A percentile compares a stretch with the other conserved stretches of the same genome.
phyloP scores from a whole-genome alignment of 2,113 vertebrate species.

The Entelurus aequoreus region DNA sequence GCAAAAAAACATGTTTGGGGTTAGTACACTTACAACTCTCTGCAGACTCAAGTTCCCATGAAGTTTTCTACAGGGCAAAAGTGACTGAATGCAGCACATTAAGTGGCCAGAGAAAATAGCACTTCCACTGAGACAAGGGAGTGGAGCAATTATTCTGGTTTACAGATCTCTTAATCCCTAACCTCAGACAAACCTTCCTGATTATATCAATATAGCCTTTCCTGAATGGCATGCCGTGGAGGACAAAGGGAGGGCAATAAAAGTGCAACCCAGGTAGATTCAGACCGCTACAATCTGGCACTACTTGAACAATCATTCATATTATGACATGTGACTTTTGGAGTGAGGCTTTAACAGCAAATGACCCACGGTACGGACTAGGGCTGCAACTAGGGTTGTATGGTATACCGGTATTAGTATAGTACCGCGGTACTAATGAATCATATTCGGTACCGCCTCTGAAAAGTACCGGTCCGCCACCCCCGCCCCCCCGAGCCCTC shows the following conservation, averaged over 20 bases:
- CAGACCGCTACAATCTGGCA: slow-evolving; percentile 30
- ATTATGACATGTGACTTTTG: slow-evolving; percentile 15
- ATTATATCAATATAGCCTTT: slow-evolving; percentile 54
- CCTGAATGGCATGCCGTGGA: slow-evolving; percentile 47
- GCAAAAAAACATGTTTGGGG: slow-evolving; percentile 20
- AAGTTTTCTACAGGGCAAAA: slow-evolving; percentile 49
- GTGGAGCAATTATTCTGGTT: slow-evolving; percentile 46
- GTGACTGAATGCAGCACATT: slow-evolving; percentile 49
- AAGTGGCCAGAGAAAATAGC: slow-evolving; percentile 49
- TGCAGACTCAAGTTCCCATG: slow-evolving; percentile 56
- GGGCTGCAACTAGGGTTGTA: no score
- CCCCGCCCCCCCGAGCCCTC: no score
- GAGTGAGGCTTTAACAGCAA: no score
- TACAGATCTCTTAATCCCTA: slow-evolving; percentile 46
- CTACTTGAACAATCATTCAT: slow-evolving; percentile 38
- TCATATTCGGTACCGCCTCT: no score
- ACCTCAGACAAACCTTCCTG: slow-evolving; percentile 60
- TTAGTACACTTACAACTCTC: slow-evolving; percentile 35
- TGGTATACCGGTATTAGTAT: no score
- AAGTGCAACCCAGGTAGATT: slow-evolving; percentile 47
- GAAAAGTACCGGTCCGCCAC: no score
- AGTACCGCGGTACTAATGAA: no score
- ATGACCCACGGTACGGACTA: no score
- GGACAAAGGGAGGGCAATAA: slow-evolving; percentile 34
- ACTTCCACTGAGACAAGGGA: slow-evolving; percentile 46